Evolutionary conservation across 2,113 vertebrate genomes (phyloP).

Genomic region (Gasterosteus aculeatus): DNA sequence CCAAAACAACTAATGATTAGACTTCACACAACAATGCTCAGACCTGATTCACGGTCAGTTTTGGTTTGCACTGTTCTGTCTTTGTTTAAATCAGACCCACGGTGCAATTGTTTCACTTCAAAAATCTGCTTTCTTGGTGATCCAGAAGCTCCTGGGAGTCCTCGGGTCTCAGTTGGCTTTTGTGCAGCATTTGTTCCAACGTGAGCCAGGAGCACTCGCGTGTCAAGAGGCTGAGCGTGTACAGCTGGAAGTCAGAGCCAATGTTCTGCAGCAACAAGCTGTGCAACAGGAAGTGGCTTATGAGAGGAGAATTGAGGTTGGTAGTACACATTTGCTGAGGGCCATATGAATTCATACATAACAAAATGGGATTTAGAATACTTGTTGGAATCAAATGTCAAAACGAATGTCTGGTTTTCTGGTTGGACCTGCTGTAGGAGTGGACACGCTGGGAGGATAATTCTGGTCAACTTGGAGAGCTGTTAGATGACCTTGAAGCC

Average conservation of each 20-base stretch:
- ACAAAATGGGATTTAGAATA: constrained; percentile 1
- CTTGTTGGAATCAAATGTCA: background rate
- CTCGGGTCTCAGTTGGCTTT: constrained; percentile 80
- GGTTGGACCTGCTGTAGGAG: constrained; percentile 74
- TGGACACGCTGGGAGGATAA: constrained; percentile 86
- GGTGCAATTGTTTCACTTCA: background rate
- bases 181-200: constrained; percentile 76
- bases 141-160: constrained; percentile 85
- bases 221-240: constrained; percentile 76
- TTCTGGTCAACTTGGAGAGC: constrained; percentile 73
- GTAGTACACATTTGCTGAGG: constrained; percentile 46
- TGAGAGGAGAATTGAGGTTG: constrained; percentile 85
- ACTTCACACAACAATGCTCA: background rate
- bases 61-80: background rate
- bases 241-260: constrained; percentile 78
- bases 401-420: constrained; percentile 7
- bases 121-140: constrained; percentile 14
- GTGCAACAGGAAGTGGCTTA: constrained; percentile 79
- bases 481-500: constrained; percentile 83
- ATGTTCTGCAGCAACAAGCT: constrained; percentile 79
- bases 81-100: background rate
- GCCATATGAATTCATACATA: constrained; percentile 35
- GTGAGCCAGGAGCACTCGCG: constrained; percentile 70
- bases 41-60: background rate
- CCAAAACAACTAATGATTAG: constrained; percentile 7